Percentiles rank a stretch among this genome's conserved stretches.
Conservation (phyloP, 2,797 vertebrate species). For the Sebastes trivittatus region DNA sequence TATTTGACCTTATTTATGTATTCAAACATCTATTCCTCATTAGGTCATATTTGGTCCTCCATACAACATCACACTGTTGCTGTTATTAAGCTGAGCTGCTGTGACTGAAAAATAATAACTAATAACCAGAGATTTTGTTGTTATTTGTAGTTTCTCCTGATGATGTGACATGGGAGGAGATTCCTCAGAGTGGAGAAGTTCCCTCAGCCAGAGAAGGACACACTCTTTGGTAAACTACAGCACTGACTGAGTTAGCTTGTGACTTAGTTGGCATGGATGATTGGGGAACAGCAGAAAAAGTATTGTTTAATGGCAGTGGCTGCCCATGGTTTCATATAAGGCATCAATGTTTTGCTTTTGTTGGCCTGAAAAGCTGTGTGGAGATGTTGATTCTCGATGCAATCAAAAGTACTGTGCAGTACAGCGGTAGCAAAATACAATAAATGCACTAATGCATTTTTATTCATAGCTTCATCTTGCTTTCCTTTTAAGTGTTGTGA, state of each 20-base stretch:
- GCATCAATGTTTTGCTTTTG: no score
- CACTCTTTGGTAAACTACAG: conserved; percentile 75
- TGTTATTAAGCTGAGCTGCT: not conserved
- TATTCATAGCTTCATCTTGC: no score
- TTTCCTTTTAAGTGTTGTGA: conserved; percentile 66
- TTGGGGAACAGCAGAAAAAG: not conserved
- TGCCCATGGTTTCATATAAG: no score
- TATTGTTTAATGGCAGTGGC: no score
- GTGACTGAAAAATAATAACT: not conserved
- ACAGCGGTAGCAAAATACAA: not conserved
- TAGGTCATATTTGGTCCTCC: not conserved
- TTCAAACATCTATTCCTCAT: not conserved
- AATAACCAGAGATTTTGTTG: not conserved
- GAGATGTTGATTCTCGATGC: no score
- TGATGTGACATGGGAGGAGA: conserved; percentile 76
- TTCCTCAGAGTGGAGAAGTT: conserved; percentile 78
- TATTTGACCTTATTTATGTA: not conserved
- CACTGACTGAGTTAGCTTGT: not conserved
- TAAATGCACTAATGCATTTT: no score
- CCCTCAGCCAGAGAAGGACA: conserved; percentile 80
- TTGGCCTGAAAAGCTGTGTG: no score
- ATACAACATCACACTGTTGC: no score
- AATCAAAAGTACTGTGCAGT: not conserved
- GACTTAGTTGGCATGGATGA: not conserved
- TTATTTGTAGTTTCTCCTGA: conserved; percentile 69